Base-by-base conservation (phyloP, 2,888 invertebrate genomes). In the Laothoe populi region DNA sequence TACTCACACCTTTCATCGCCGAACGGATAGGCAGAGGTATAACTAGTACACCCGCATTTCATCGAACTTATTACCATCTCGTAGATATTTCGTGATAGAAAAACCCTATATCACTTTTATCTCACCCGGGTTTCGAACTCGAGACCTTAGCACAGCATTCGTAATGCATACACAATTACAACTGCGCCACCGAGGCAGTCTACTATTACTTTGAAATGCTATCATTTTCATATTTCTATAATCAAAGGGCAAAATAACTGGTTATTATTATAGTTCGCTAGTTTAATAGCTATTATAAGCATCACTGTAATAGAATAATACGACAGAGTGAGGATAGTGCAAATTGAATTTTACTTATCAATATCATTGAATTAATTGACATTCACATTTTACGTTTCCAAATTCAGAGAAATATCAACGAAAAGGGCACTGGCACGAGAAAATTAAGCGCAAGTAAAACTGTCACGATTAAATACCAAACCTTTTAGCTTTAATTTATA, bases 351-450 rank as follows among this genome's bases (percentile, higher is more conserved):
- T 23, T 11, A 8, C 26, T 4, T 26, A 4, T 4, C 26, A 26
- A 26, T 26, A 26, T 26, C 31, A 31, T 31, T 31, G 31, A 5
- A 46, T 23, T 24, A 38, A 13, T 38, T 38, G 19, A 31, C 26
- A 49, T 49, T 26, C 4, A 10, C 7, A n/a, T 16, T 16, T 26
- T n/a, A 24, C n/a, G n/a, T n/a, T n/a, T n/a, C n/a, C n/a, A 24
- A 48, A 48, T 48, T 24, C 48, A 24, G 24, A 48, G 48, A 48
- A 48, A n/a, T 26, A 24, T n/a, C 4, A 24, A 24, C 24, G 48
- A 13, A 24, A 48, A 48, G 48, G 24, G 24, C 48, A 48, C n/a
- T 13, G 48, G 3, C 26, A 24, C 24, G 23, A 46, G 13, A 24
- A 24, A 23, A 7, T n/a, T 13, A 24, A 24, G 24, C 13, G 48